Evolutionary conservation across 23 tunicate genomes (phyloP), one percentile per base, ranked within the genome.

Genomic region (Halocynthia aurantium): DNA sequence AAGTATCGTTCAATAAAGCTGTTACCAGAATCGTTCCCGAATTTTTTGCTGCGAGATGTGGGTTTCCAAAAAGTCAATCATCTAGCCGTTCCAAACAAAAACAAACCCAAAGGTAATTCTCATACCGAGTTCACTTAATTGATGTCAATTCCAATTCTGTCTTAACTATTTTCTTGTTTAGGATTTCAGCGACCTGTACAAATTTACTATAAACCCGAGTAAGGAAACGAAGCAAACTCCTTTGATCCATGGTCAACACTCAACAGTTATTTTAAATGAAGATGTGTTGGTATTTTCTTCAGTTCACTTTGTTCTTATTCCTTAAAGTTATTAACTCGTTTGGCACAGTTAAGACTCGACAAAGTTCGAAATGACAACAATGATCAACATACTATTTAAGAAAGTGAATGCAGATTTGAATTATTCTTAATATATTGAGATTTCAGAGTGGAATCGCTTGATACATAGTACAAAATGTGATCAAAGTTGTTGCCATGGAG

Each of bases 51-150:
- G n/a, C 60, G 82, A 18, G 84, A 76, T 20, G 68, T 92, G 56
- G 98, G 98, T 7, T 92, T 92, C 67, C 86, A 83, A 61, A 89
- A 80, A 55, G 96, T 89, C 12, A 88, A 89, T 52, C 77, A 72
- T 75, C 40, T 89, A 44, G 55, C 77, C 22, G 22, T 66, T 53
- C 70, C 76, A 7, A 53, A 65, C 7, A 18, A 69, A 10, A 61
- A 73, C 57, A 53, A 72, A 10, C 17, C 22, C 6, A 73, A 72
- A 80, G 90, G 92, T 86, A 50, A 44, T 61, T 5, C n/a, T 10
- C 49, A 18, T n/a, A 15, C 22, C 19, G 62, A 11, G 72, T 17
- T 68, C 12, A 21, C 22, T 68, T 21, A 20, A 17, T 68, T 68
- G 22, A 20, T 17, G 31, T 15, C 5, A 2, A 15, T 18, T 2